Evolutionary conservation across 2,888 invertebrate genomes (phyloP), one percentile per base, ranked within the genome.

Genomic region (Mimumesa dahlbomi): DNA sequence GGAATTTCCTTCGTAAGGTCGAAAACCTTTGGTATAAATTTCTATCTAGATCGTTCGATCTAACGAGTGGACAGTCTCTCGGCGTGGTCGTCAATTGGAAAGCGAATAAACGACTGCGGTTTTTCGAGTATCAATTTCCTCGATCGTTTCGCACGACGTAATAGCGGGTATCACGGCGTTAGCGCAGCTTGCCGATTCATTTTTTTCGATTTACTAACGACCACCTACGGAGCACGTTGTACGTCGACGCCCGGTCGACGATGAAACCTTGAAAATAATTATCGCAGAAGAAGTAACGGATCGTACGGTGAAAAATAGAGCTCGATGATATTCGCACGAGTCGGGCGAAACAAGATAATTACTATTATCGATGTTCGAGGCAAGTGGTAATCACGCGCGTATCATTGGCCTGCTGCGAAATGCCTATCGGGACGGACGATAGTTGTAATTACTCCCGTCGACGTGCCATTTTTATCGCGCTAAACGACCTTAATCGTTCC

Each of bases 311-410:
- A n/a, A 38, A 3, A 11, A 18, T 22, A 4, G 13, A 38, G 1
- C 13, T 14, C n/a, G 18, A 13, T n/a, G 36, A 48, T 22, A 71
- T 65, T 36, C 42, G 31, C 45, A 21, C 46, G 40, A 42, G 65
- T 65, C 54, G 16, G 31, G 18, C 19, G 14, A 66, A 75, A 68
- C 50, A 40, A 64, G 72, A 68, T 72, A 75, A 75, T 75, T 11
- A 68, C 72, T 58, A 62, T 75, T 5, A 68, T 68, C 34, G 19
- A 13, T 14, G 25, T 36, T 14, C 18, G 64, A 52, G 58, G 34
- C 45, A 65, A 68, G 72, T 50, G 57, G 31, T 54, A 70, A 77
- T 73, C 52, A 77, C 45, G 38, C 62, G 69, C 56, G 57, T 29
- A 45, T 53, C 36, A 42, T 21, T 4, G 21, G 18, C 22, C n/a